Conservation (phyloP, 2,888 invertebrate species). For the Strigamia transsilvanica region DNA sequence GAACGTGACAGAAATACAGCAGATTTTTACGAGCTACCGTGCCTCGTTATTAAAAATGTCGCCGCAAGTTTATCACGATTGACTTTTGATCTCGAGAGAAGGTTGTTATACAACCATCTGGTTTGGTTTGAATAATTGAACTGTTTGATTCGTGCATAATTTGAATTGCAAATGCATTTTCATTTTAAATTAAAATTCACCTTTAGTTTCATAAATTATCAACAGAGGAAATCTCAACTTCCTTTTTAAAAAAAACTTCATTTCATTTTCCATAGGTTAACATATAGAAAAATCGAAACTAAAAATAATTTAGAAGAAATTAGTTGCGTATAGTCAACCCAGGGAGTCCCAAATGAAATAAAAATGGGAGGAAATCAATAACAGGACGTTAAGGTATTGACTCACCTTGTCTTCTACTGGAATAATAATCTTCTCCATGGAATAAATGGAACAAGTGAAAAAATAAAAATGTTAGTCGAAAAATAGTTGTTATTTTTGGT, state of each 20-base stretch:
- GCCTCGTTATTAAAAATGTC: slow-evolving; percentile 34
- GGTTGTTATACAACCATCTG: slow-evolving; percentile 38
- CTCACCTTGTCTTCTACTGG: slow-evolving; percentile 49
- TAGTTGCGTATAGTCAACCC: not conserved
- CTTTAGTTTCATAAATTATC: not conserved
- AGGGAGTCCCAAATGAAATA: not conserved
- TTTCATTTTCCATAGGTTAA: not conserved
- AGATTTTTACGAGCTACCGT: not conserved
- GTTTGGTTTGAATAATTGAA: not conserved
- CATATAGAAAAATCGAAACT: not conserved
- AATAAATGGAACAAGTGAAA: slow-evolving; percentile 23
- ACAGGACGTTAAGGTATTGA: slow-evolving; percentile 34
- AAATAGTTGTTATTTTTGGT: not conserved
- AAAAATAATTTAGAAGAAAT: not conserved
- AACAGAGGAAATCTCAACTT: slow-evolving; percentile 28
- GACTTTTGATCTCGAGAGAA: slow-evolving; percentile 33
- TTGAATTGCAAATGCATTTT: not conserved
- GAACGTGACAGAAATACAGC: not conserved
- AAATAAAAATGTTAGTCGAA: slow-evolving; percentile 35
- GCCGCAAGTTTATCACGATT: slow-evolving; percentile 14
- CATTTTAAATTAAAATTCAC: not conserved
- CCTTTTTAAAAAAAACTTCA: not conserved
- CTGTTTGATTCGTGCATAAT: not conserved
- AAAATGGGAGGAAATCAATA: slow-evolving; percentile 45
- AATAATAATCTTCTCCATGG: slow-evolving; percentile 45